Evolutionary conservation across 2,888 invertebrate genomes (phyloP), one percentile per base, ranked within the genome.

Genomic region (Cryptocheilus praepositus): DNA sequence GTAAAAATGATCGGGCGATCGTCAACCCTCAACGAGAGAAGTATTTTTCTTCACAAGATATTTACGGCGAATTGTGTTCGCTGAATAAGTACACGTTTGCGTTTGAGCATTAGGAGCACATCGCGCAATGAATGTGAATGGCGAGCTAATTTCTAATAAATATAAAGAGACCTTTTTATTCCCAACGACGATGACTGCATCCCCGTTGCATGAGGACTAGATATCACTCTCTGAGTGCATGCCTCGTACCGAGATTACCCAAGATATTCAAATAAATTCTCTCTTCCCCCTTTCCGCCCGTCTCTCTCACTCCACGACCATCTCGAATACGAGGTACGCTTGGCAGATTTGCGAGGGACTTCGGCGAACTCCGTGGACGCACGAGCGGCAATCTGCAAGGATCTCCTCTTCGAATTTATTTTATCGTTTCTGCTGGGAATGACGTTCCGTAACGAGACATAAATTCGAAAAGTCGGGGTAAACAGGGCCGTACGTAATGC

Each of bases 391-490:
- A 84, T 82, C 81, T 80, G 79, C 81, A 75, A 79, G 76, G 81
- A 80, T 83, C 81, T 80, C 73, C 78, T 72, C 70, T 74, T 75
- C 73, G 73, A 86, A 85, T 85, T 86, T 84, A 85, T 86, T 83
- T 85, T 81, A 85, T 83, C 83, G 83, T 72, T 77, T 80, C 80
- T 80, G 73, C 76, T 77, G 76, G 79, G 81, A 83, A 85, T 85
- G 86, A 86, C 85, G 82, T 82, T 77, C 81, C 77, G 82, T 86
- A 86, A 86, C 86, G 84, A 86, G 85, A 85, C 81, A 85, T 86
- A 86, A 85, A 85, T 85, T 85, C 73, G 73, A 67, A 72, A 72
- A 79, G 71, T 67, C 67, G 73, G 80, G 81, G 85, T 85, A 86
- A 86, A 86, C 86, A 86, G 85, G 83, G 76, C 82, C 83, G 83